Conservation (phyloP, 2,888 invertebrate genomes). For the Heliconius cydno region DNA sequence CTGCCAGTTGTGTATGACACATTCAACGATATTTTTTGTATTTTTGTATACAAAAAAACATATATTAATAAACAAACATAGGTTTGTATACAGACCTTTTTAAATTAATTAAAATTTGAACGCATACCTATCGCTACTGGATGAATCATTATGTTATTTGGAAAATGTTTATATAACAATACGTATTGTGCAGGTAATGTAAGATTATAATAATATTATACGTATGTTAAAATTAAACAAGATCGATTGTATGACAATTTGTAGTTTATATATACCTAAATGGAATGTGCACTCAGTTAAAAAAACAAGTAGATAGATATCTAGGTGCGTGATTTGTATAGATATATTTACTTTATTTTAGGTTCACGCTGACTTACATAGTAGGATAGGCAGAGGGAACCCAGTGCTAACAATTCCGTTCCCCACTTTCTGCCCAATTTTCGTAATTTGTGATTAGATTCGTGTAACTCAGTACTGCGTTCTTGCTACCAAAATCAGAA, state of each 20-base stretch:
- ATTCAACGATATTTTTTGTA: too few species aligned
- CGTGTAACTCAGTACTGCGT: too few species aligned
- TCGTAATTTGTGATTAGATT: too few species aligned
- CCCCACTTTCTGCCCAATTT: too few species aligned
- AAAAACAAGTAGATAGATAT: constrained; percentile 1
- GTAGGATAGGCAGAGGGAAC: too few species aligned
- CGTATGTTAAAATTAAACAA: background rate
- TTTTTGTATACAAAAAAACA: too few species aligned
- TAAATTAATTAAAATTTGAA: background rate
- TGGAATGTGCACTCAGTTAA: background rate
- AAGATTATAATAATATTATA: constrained; percentile 2
- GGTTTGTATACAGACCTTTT: background rate
- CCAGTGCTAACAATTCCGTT: too few species aligned
- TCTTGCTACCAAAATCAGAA: too few species aligned
- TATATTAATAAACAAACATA: too few species aligned
- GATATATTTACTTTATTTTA: background rate
- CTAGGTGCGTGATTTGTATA: background rate
- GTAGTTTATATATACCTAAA: background rate
- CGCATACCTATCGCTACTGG: background rate
- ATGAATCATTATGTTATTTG: constrained; percentile 10
- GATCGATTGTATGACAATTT: constrained; percentile 12
- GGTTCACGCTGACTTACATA: too few species aligned
- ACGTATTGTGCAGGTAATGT: background rate
- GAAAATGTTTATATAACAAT: constrained; percentile 15
- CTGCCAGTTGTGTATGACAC: too few species aligned